A percentile compares a stretch with the other conserved stretches of the same genome.
Conservation (phyloP, 2,113 vertebrate species). For the Cochlearius cochlearius region DNA sequence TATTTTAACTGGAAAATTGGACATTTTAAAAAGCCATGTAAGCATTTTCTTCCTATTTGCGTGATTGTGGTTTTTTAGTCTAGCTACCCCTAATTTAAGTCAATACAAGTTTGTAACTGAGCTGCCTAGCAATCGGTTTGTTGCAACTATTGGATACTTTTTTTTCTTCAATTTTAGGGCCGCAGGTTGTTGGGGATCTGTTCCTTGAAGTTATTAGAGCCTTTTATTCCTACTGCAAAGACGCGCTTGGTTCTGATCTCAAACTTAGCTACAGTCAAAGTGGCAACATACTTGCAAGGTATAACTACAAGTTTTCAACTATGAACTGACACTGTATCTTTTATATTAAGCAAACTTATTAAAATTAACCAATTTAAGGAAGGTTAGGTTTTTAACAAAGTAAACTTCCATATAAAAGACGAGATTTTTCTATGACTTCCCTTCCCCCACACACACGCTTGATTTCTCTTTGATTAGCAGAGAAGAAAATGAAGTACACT, state of each 20-base stretch:
- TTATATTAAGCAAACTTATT: not conserved
- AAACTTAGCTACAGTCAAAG: conserved; percentile 81
- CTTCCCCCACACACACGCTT: not conserved
- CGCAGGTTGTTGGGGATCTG: conserved; percentile 82
- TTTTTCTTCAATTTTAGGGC: conserved; percentile 75
- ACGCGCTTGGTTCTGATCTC: conserved; percentile 82
- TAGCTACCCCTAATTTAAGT: not conserved
- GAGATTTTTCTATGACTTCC: not conserved
- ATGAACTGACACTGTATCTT: not conserved
- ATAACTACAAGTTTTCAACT: not conserved
- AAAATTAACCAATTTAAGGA: not conserved
- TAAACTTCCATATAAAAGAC: not conserved
- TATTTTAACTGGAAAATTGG: not conserved
- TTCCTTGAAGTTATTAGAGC: conserved; percentile 93
- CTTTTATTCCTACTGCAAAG: conserved; percentile 88
- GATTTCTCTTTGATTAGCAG: not conserved
- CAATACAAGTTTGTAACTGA: not conserved
- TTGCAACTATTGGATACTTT: not conserved
- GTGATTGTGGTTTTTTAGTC: not conserved
- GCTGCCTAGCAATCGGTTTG: not conserved
- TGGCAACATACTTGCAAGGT: conserved; percentile 84
- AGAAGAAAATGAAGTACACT: not conserved
- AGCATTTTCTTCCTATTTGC: not conserved
- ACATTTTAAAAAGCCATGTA: not conserved
- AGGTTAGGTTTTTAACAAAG: not conserved